Evolutionary conservation across 2,888 invertebrate species (phyloP), one percentile per base, ranked within the genome.

Genomic region (Tuberolachnus salignus): DNA sequence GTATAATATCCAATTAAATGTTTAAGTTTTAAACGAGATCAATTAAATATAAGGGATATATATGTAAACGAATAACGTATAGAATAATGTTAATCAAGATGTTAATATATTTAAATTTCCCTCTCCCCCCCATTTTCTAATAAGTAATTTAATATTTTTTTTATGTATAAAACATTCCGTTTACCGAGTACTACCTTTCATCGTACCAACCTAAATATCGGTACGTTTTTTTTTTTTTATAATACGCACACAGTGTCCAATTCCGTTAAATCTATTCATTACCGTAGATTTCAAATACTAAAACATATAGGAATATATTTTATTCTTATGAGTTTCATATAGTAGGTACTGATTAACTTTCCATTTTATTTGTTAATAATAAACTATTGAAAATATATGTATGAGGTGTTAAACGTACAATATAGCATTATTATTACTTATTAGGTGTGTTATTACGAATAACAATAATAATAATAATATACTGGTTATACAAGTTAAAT

Each of bases 1-100:
- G 55, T 10, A 49, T 57, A 57, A 16, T 46, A 34, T 42, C 42
- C 42, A 70, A 55, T 55, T 23, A 70, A 69, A 53, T 42, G 42
- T 70, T 44, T 21, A 53, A 42, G 34, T 19, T 34, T 44, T 55
- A 44, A 70, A 55, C 16, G 21, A 53, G 3, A 21, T 42, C 21
- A 23, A 42, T 51, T 53, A 49, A 67, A 67, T 26, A 1, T 8
- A 1, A 55, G 16, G 26, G 16, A 57, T 44, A 70, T 10, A 53
- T 13, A 14, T 10, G 51, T 34, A 19, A 69, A 34, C 53, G 19
- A 16, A 6, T 34, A 42, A 53, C 51, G n/a, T 23, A 66, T 66
- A 57, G 23, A 23, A 57, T 57, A 57, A 57, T 46, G 46, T 46
- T 46, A 46, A 34, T 46, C 13, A 46, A 13, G 13, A 46, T 46